phyloP scores from a whole-genome alignment of 2,113 vertebrate species.

The Macroglossus sobrinus region DNA sequence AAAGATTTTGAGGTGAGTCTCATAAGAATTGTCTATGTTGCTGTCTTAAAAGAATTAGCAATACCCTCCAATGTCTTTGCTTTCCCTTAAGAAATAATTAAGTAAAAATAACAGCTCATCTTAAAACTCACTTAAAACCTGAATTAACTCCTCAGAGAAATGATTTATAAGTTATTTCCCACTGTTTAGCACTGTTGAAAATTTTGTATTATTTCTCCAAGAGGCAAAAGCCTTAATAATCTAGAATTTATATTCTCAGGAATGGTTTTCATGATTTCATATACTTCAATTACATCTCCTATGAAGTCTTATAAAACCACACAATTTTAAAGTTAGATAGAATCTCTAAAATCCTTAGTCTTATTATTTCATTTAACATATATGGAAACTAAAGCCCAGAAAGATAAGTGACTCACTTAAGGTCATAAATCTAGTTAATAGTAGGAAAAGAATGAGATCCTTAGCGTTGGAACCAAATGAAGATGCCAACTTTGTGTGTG shows the following conservation, averaged over 20 bases:
- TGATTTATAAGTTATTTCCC: neutral
- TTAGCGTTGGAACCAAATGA: neutral
- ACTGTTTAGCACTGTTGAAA: neutral
- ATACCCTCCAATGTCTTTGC: neutral
- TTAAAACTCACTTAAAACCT: constrained; percentile 36
- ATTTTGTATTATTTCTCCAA: constrained; percentile 1
- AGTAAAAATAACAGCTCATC: neutral
- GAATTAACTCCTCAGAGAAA: constrained; percentile 15
- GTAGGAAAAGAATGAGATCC: neutral
- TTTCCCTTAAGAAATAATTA: constrained; percentile 13
- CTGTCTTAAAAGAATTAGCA: neutral
- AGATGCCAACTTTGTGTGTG: neutral
- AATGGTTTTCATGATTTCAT: neutral
- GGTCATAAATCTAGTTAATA: neutral
- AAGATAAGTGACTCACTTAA: neutral
- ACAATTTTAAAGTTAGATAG: neutral
- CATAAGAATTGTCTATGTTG: neutral
- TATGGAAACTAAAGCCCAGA: neutral
- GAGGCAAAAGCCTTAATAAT: neutral
- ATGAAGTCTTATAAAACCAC: neutral
- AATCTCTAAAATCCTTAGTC: neutral
- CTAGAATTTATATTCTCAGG: neutral
- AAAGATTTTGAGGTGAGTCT: neutral
- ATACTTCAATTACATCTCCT: neutral
- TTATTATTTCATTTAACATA: neutral